Conservation (phyloP, 2,888 invertebrate species). For the Cryptus viduatorius region DNA sequence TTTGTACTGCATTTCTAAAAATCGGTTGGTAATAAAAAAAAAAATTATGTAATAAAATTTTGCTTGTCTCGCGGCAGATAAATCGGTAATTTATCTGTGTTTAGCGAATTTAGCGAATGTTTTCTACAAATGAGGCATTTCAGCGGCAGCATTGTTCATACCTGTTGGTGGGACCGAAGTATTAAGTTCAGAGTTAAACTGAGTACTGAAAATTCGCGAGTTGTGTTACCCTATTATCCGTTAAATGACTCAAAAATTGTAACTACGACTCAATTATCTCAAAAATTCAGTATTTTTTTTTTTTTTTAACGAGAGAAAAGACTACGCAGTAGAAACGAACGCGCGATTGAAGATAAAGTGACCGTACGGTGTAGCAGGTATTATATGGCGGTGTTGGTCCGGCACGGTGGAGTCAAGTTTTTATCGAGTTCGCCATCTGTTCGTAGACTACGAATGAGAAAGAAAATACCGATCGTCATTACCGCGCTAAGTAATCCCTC, state of each 20-base stretch:
- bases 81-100: no score
- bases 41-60: no score
- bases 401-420: constrained; percentile 79
- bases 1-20: no score
- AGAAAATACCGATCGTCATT: constrained; percentile 81
- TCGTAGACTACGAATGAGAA: constrained; percentile 26
- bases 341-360: constrained; percentile 71
- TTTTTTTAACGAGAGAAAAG: constrained; percentile 14
- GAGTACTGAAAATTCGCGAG: not conserved
- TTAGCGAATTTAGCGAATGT: no score
- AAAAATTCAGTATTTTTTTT: not conserved
- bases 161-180: no score
- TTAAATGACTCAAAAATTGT: not conserved
- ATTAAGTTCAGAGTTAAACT: not conserved
- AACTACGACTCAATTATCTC: not conserved
- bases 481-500: constrained; percentile 82
- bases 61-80: no score
- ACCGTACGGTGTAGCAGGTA: constrained; percentile 73
- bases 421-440: constrained; percentile 83
- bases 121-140: no score
- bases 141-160: no score
- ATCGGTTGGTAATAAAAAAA: no score
- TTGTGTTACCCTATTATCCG: not conserved
- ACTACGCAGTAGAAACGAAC: constrained; percentile 51
- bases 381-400: constrained; percentile 78